Evolutionary conservation across 2,797 vertebrate genomes (phyloP).

Genomic region (Bufotes viridis): DNA sequence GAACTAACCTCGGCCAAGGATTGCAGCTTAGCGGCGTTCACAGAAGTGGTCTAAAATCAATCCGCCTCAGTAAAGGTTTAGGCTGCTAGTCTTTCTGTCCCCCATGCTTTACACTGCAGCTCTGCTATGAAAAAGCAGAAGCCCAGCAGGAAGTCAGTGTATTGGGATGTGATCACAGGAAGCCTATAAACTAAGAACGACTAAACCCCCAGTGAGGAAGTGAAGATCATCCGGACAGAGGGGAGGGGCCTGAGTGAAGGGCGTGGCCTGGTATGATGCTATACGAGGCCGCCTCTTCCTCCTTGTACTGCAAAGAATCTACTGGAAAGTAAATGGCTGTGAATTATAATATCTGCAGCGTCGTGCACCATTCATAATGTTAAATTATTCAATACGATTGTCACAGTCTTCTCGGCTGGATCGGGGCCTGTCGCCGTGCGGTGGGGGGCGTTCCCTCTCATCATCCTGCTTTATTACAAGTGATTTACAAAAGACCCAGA

Average conservation of each 20-base stretch:
- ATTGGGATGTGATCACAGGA: neutral
- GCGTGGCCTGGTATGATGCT: neutral
- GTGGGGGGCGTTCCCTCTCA: slow-evolving; percentile 12
- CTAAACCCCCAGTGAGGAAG: neutral
- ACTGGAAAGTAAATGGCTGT: neutral
- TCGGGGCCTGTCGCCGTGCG: slow-evolving; percentile 13
- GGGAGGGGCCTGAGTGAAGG: neutral
- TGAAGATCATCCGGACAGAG: neutral
- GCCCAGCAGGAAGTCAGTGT: neutral
- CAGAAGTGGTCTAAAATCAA: too few relatives aligned
- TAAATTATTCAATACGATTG: slow-evolving; percentile 59
- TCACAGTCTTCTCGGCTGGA: slow-evolving; percentile 34
- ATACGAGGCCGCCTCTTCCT: neutral
- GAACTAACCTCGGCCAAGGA: too few relatives aligned
- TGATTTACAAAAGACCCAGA: slow-evolving; percentile 3
- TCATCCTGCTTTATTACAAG: slow-evolving; percentile 32
- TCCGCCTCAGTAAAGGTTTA: too few relatives aligned
- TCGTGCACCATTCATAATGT: slow-evolving; percentile 33
- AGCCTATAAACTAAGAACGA: neutral
- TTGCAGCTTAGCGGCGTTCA: too few relatives aligned
- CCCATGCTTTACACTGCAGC: too few relatives aligned
- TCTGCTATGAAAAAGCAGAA: neutral
- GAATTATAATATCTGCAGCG: neutral
- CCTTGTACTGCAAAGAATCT: neutral
- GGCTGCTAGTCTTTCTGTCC: too few relatives aligned